Percentiles rank a stretch among this genome's conserved stretches.
Conservation (phyloP, 2,888 invertebrate genomes). For the Dryococelus australis region DNA sequence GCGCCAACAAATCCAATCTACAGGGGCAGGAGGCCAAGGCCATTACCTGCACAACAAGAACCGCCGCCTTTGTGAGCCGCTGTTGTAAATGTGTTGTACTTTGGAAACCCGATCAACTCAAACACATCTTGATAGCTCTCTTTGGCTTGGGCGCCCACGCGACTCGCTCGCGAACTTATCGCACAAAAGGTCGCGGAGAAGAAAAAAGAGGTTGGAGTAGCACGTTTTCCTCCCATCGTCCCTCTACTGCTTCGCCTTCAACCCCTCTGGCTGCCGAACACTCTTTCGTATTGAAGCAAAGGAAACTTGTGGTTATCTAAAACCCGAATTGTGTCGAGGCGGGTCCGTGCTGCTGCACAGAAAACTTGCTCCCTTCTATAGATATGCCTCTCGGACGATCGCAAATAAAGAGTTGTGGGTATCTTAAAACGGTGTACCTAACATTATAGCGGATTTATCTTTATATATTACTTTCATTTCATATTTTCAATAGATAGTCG, state of each 20-base stretch:
- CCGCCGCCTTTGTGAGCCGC: slow-evolving; percentile 40
- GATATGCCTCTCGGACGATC: too few relatives aligned
- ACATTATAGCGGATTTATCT: too few relatives aligned
- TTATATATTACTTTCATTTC: too few relatives aligned
- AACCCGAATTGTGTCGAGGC: neutral
- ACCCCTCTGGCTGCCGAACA: neutral
- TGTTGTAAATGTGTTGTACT: slow-evolving; percentile 45
- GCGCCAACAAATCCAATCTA: slow-evolving; percentile 59
- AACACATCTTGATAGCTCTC: slow-evolving; percentile 38
- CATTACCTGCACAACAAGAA: slow-evolving; percentile 33
- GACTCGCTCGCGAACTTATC: slow-evolving; percentile 19
- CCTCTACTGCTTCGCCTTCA: neutral
- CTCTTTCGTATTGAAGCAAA: neutral
- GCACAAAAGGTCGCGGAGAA: slow-evolving; percentile 27
- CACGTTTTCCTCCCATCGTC: neutral
- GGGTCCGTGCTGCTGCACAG: neutral
- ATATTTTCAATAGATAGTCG: too few relatives aligned
- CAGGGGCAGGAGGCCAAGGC: slow-evolving; percentile 29
- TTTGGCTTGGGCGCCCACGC: slow-evolving; percentile 11
- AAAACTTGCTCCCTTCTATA: too few relatives aligned
- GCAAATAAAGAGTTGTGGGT: too few relatives aligned
- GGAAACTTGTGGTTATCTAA: neutral
- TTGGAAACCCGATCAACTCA: slow-evolving; percentile 37
- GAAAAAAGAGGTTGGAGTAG: neutral
- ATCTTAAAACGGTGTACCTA: too few relatives aligned